phyloP scores from a whole-genome alignment of 2,113 vertebrate genomes.

The Dicentrarchus labrax region DNA sequence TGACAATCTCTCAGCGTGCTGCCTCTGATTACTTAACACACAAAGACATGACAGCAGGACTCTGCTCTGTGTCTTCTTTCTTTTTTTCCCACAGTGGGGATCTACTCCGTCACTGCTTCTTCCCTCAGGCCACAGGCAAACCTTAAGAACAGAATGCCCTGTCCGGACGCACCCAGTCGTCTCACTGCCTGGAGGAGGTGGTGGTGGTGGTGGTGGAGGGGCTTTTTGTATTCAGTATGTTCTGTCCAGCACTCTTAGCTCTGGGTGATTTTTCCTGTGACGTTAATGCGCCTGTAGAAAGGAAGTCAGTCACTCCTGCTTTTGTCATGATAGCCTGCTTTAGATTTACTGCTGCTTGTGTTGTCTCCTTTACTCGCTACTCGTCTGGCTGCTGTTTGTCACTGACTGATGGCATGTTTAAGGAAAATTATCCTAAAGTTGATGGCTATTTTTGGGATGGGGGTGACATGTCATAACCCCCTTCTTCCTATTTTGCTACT shows the following conservation, averaged over 20 bases:
- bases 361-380: neutral
- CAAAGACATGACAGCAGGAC: constrained; percentile 74
- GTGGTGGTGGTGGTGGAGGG: neutral
- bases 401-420: constrained; percentile 26
- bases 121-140: constrained; percentile 45
- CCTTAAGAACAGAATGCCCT: constrained; percentile 20
- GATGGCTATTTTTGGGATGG: neutral
- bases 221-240: constrained; percentile 38
- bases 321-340: constrained; percentile 25
- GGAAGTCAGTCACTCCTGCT: constrained; percentile 65
- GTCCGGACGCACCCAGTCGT: constrained; percentile 50
- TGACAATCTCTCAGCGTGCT: constrained; percentile 69
- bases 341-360: constrained; percentile 42
- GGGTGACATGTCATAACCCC: neutral
- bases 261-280: constrained; percentile 67
- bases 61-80: constrained; percentile 35
- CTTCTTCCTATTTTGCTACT: neutral
- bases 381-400: constrained; percentile 23
- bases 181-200: neutral
- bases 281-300: constrained; percentile 58
- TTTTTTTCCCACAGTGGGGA: constrained; percentile 48
- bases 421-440: neutral
- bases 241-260: constrained; percentile 32
- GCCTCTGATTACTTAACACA: constrained; percentile 82
- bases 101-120: constrained; percentile 49